Evolutionary conservation across 2,888 invertebrate species (phyloP), one percentile per base, ranked within the genome.

Genomic region (Gryllus longicercus): DNA sequence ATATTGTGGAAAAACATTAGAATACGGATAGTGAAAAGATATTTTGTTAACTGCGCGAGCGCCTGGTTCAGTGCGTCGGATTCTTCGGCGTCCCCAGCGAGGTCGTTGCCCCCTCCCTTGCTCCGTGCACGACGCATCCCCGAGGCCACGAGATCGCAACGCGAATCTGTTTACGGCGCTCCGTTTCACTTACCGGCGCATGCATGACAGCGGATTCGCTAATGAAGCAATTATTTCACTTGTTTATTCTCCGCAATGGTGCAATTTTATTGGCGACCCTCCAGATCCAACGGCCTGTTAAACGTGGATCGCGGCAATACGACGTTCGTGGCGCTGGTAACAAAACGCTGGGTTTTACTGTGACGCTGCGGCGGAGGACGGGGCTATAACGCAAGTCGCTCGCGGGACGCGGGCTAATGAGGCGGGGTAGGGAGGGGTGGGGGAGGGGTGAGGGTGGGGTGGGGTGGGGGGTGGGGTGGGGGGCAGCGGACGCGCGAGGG

Each of bases 161-260:
- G 38, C 38, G 3, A 3, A 2, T 63, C 10, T 14, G 63, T 63
- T 63, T 63, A 63, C 18, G 63, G 18, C 63, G 0, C 16, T 63
- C 18, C 18, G 18, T 63, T 63, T 63, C 63, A 63, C 63, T 63
- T 63, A 63, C 63, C 5, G 63, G 63, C 63, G 63, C 14, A 18
- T 18, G 63, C 14, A 14, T 14, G 16, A 63, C 63, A 63, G 18
- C 63, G 63, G 63, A 63, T 63, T 18, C 38, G 4, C 63, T 63
- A 63, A 63, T 63, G 63, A 63, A 63, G 63, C 63, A 63, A 63
- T 63, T 63, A 63, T 63, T 63, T 63, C 63, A 63, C 8, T 63
- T 63, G 63, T 63, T 63, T 63, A 63, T 63, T 63, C 63, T 63
- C 63, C 63, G 63, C 63, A 63, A 63, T 63, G 2, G 63, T 63